These are phyloP conservation scores for Aix galericulata DNA, from an alignment of 2,113 vertebrate species.

Conservation along the genomic window DNA sequence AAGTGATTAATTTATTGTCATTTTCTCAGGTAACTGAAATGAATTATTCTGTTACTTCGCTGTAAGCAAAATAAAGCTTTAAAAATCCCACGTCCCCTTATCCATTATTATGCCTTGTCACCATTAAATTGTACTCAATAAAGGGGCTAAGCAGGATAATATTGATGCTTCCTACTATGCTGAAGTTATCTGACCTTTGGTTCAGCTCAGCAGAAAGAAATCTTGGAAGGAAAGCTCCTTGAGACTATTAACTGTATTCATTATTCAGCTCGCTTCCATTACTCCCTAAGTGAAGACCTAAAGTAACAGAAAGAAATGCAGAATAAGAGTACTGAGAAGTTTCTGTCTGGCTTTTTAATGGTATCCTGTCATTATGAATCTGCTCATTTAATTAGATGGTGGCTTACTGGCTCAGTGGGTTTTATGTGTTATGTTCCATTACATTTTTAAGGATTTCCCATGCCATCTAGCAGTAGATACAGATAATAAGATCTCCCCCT, in stretches of 20 bases:
- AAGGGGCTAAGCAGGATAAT: not conserved
- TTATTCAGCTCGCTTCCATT: conserved; percentile 25
- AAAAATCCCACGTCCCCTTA: not conserved
- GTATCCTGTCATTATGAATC: not conserved
- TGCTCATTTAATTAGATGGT: conserved; percentile 17
- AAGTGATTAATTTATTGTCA: conserved; percentile 7
- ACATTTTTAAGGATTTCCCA: conserved; percentile 26
- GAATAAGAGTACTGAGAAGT: not conserved
- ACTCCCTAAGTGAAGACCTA: conserved; percentile 13
- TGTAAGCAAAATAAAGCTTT: conserved; percentile 11
- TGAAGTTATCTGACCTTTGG: conserved; percentile 38
- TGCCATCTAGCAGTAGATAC: not conserved
- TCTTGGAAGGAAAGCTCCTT: not conserved
- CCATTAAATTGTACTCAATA: conserved; percentile 12
- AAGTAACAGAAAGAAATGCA: conserved; percentile 32
- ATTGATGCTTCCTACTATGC: not conserved
- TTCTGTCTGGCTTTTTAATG: conserved; percentile 28
- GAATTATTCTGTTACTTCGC: not conserved
- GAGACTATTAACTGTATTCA: conserved; percentile 35
- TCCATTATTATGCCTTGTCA: not conserved
- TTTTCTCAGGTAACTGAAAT: not conserved
- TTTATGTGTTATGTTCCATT: conserved; percentile 39
- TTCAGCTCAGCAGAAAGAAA: conserved; percentile 32
- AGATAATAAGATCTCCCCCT: not conserved
- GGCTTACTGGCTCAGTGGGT: not conserved